phyloP scores from a whole-genome alignment of 2,113 vertebrate species.

The Madoqua kirkii region DNA sequence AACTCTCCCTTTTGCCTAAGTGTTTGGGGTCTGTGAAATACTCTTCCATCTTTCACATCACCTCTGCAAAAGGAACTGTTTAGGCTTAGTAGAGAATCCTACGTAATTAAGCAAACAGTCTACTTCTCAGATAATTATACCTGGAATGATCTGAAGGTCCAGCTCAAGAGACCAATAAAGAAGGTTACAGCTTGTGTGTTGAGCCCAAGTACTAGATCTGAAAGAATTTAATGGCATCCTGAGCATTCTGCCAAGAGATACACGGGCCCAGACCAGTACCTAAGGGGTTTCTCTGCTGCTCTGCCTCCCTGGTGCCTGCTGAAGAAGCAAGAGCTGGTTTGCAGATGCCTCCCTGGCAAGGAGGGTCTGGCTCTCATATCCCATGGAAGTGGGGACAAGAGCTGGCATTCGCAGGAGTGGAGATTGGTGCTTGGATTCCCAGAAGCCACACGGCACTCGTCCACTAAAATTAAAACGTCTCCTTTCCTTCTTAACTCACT shows the following conservation, averaged over 20 bases:
- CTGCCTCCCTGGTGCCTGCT: neutral
- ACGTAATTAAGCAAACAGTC: neutral
- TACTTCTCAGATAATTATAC: neutral
- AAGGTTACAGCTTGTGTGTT: neutral
- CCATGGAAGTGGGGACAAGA: accelerated
- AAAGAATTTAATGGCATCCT: neutral
- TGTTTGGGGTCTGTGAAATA: neutral
- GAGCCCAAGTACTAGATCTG: neutral
- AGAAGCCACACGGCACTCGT: neutral
- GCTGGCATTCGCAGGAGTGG: neutral
- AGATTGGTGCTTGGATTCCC: neutral
- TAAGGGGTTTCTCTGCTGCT: neutral
- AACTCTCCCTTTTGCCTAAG: neutral
- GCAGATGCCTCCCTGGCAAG: neutral
- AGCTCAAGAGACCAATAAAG: neutral
- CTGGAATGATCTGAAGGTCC: neutral
- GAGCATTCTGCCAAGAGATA: neutral
- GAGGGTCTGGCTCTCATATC: neutral
- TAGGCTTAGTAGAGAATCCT: neutral
- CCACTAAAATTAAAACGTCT: neutral
- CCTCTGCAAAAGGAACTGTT: neutral
- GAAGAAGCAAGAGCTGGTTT: neutral
- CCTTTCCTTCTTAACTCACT: neutral
- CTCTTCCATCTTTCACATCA: neutral
- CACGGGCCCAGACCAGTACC: neutral